phyloP scores from a whole-genome alignment of 1,140 invertebrate genomes.

The Cepaea nemoralis region DNA sequence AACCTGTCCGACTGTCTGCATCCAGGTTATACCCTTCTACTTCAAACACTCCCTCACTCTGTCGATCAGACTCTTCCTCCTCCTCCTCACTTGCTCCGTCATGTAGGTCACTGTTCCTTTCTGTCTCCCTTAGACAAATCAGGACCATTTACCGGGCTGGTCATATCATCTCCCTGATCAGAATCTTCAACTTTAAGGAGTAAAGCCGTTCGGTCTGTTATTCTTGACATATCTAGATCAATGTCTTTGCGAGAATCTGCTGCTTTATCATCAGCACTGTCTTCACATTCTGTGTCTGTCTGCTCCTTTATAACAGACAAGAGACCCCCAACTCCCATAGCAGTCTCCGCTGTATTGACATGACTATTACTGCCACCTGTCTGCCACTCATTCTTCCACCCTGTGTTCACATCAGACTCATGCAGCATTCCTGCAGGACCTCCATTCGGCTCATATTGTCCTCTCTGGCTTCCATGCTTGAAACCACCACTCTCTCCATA shows the following conservation, averaged over 20 bases:
- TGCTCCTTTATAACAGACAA: slow-evolving; percentile 14
- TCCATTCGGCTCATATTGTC: slow-evolving; percentile 28
- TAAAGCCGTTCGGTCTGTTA: neutral
- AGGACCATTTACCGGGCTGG: neutral
- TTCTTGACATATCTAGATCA: neutral
- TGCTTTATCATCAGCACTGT: neutral
- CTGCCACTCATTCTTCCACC: neutral
- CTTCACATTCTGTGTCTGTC: neutral
- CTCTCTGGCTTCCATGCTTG: neutral
- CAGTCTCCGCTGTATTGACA: neutral
- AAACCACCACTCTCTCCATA: neutral
- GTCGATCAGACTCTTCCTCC: neutral
- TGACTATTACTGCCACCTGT: neutral
- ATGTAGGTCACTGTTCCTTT: neutral
- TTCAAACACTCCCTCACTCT: slow-evolving; percentile 25
- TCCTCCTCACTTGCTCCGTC: neutral
- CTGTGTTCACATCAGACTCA: slow-evolving; percentile 22
- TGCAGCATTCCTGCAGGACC: slow-evolving; percentile 27
- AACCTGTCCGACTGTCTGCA: slow-evolving; percentile 18
- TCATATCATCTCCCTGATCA: neutral
- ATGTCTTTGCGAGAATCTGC: neutral
- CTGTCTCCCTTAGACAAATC: neutral
- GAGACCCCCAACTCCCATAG: neutral
- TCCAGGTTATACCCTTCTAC: slow-evolving; percentile 15
- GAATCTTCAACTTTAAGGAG: neutral